A percentile compares a stretch with the other conserved stretches of the same genome.
These are phyloP conservation scores for Cyphomyrus plagiostoma DNA, from an alignment of 2,113 vertebrate genomes.

Conservation along the genomic window DNA sequence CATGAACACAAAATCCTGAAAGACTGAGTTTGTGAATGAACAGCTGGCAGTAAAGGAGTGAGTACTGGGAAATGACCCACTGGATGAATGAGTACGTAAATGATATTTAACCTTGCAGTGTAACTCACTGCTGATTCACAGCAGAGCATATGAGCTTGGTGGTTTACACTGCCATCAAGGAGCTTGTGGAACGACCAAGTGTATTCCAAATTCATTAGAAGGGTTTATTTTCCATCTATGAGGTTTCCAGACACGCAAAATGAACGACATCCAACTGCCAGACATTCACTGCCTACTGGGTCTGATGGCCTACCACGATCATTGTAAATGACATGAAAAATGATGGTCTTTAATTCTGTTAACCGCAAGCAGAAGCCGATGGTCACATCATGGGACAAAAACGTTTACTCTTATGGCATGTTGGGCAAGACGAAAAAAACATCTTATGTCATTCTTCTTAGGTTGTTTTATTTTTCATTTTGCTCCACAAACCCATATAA, in stretches of 20 bases:
- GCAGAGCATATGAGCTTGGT: background rate
- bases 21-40: background rate
- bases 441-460: background rate
- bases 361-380: constrained; percentile 1
- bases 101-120: background rate
- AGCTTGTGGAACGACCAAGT: background rate
- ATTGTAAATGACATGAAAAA: background rate
- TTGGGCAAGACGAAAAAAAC: background rate
- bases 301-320: background rate
- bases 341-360: constrained; percentile 2
- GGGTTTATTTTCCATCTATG: constrained; percentile 1
- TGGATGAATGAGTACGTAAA: background rate
- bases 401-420: background rate
- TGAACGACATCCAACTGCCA: background rate
- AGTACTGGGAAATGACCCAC: background rate
- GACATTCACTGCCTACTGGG: background rate
- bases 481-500: background rate
- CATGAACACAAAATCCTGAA: background rate
- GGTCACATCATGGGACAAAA: constrained; percentile 5
- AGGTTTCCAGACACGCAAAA: background rate
- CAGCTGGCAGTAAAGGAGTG: background rate
- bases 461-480: background rate
- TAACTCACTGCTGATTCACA: background rate
- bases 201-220: background rate
- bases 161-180: background rate